Percentiles rank a stretch among this genome's conserved stretches.
Evolutionary conservation across 2,113 vertebrate genomes (phyloP).

Genomic region (Donacobius atricapilla): DNA sequence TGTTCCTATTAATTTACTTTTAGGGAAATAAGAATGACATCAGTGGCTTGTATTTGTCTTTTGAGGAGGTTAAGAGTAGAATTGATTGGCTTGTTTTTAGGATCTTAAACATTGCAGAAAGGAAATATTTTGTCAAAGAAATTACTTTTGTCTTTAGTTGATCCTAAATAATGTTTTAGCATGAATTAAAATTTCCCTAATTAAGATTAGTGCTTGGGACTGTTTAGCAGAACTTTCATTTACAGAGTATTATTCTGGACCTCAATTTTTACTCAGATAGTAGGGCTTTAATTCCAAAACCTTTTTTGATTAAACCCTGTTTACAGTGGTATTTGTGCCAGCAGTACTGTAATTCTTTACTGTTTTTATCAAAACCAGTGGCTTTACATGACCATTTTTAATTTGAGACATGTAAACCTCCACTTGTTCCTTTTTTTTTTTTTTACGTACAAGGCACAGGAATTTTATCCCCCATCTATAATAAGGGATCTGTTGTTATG

Average conservation of each 20-base stretch:
- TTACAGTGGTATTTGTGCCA: neutral
- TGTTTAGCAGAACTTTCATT: neutral
- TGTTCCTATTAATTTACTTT: conserved; percentile 48
- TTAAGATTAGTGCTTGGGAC: neutral
- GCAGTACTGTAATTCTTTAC: neutral
- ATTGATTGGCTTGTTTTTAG: neutral
- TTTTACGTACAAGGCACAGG: neutral
- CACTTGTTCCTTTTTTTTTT: neutral
- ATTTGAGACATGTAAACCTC: neutral
- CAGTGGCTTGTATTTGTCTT: neutral
- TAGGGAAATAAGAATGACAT: conserved; percentile 38
- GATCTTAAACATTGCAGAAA: conserved; percentile 10
- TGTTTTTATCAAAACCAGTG: neutral
- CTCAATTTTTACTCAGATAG: neutral
- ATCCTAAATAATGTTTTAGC: neutral
- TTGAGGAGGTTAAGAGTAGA: neutral
- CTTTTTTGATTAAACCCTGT: rapidly evolving
- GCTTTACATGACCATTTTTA: neutral
- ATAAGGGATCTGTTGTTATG: neutral
- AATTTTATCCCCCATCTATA: neutral
- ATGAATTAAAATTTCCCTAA: neutral
- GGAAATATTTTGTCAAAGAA: neutral
- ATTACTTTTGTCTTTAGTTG: conserved; percentile 7
- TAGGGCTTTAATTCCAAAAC: neutral
- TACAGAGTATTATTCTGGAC: neutral